Evolutionary conservation across 2,888 invertebrate genomes (phyloP).

Genomic region (Sarcophaga variegata): DNA sequence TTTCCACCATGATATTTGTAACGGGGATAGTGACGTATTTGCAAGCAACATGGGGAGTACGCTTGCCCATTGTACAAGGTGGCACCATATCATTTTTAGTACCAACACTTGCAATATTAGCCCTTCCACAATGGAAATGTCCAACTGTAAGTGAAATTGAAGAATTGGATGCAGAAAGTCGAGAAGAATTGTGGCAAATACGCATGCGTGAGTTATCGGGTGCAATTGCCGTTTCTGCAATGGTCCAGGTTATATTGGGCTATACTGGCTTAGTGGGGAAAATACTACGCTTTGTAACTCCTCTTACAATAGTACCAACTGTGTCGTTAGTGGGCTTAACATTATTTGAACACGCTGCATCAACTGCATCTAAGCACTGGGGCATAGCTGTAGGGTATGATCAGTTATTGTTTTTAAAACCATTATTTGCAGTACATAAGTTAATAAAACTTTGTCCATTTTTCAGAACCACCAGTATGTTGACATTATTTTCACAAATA

Average conservation of each 20-base stretch:
- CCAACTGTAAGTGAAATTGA: conserved; percentile 83
- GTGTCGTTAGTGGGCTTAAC: conserved; percentile 92
- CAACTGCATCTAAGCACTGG: conserved; percentile 92
- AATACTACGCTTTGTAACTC: conserved; percentile 89
- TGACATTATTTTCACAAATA: conserved; percentile 91
- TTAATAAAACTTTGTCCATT: conserved; percentile 75
- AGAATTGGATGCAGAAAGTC: conserved; percentile 83
- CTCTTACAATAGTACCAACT: conserved; percentile 92
- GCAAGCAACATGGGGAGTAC: conserved; percentile 89
- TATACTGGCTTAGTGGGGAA: conserved; percentile 89
- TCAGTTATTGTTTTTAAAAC: background rate
- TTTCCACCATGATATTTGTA: conserved; percentile 92
- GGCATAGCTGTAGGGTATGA: conserved; percentile 89
- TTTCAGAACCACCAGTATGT: conserved; percentile 87
- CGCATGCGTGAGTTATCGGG: conserved; percentile 92
- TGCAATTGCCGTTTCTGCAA: conserved; percentile 90
- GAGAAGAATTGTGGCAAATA: conserved; percentile 87
- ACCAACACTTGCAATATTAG: conserved; percentile 89
- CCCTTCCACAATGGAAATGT: conserved; percentile 88
- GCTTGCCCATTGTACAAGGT: conserved; percentile 89
- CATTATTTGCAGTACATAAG: background rate
- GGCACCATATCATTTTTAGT: conserved; percentile 91
- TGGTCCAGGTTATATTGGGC: conserved; percentile 89
- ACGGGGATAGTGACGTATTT: conserved; percentile 89
- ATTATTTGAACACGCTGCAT: conserved; percentile 90